Evolutionary conservation across 2,797 vertebrate species (phyloP).

Genomic region (Aplochiton taeniatus): DNA sequence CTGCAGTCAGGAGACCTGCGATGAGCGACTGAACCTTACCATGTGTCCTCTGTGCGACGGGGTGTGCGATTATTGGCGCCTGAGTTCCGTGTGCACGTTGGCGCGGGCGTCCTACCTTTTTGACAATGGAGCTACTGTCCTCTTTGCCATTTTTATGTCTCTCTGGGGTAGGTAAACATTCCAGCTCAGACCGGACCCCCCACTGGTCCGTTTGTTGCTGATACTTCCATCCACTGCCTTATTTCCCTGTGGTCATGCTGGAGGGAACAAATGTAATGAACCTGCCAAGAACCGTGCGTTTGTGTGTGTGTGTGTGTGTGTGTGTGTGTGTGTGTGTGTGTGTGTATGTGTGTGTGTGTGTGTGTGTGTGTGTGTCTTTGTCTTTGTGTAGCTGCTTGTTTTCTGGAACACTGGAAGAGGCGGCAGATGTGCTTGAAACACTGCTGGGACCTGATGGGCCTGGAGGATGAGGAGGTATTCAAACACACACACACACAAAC

Average conservation of each 20-base stretch:
- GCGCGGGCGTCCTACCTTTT: slow-evolving; percentile 92
- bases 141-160: slow-evolving; percentile 98
- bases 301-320: background rate
- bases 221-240: too few relatives aligned
- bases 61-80: slow-evolving; percentile 94
- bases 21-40: slow-evolving; percentile 87
- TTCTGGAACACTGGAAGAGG: slow-evolving; percentile 97
- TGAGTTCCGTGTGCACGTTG: slow-evolving; percentile 88
- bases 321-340: slow-evolving; percentile 35
- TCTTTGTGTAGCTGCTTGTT: slow-evolving; percentile 85
- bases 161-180: slow-evolving; percentile 86
- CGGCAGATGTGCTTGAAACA: slow-evolving; percentile 93
- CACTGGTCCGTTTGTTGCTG: too few relatives aligned
- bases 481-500: slow-evolving; percentile 10
- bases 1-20: slow-evolving; percentile 91
- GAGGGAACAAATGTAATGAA: too few relatives aligned
- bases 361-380: slow-evolving; percentile 23
- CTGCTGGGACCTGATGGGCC: slow-evolving; percentile 91
- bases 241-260: too few relatives aligned
- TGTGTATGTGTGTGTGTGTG: background rate
- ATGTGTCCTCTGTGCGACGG: slow-evolving; percentile 98
- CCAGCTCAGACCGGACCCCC: background rate
- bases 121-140: slow-evolving; percentile 93
- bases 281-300: too few relatives aligned
- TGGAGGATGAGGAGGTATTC: slow-evolving; percentile 93